These are phyloP conservation scores for Syrmaticus mikado DNA, from an alignment of 2,113 vertebrate species.

Conservation along the genomic window DNA sequence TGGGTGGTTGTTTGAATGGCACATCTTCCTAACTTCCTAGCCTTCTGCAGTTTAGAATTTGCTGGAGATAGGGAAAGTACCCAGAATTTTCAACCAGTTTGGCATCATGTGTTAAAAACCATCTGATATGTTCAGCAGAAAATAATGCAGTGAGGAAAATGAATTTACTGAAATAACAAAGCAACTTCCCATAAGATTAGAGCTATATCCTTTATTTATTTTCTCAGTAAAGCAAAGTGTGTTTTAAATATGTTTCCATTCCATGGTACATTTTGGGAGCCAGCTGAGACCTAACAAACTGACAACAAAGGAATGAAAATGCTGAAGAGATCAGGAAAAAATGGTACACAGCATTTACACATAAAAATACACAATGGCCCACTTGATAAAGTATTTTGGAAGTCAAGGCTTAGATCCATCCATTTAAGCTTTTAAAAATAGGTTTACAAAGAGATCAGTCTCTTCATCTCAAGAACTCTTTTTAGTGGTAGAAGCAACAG, in stretches of 20 bases:
- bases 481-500: background rate
- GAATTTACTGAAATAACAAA: background rate
- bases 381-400: background rate
- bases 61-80: background rate
- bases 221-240: background rate
- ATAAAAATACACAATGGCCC: too few species aligned
- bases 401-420: background rate
- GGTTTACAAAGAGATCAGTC: background rate
- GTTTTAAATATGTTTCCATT: background rate
- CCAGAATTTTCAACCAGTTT: background rate
- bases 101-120: background rate
- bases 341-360: background rate
- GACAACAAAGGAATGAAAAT: background rate
- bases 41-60: background rate
- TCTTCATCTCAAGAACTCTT: background rate
- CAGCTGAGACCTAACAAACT: background rate
- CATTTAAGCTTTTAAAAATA: background rate
- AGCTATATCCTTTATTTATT: background rate
- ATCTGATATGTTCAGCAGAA: background rate
- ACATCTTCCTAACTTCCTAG: background rate
- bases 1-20: background rate
- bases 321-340: background rate
- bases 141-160: background rate
- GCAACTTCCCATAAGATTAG: rapidly evolving
- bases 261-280: background rate